Evolutionary conservation across 2,888 invertebrate species (phyloP).

Genomic region (Troglohyphantes excavatus): DNA sequence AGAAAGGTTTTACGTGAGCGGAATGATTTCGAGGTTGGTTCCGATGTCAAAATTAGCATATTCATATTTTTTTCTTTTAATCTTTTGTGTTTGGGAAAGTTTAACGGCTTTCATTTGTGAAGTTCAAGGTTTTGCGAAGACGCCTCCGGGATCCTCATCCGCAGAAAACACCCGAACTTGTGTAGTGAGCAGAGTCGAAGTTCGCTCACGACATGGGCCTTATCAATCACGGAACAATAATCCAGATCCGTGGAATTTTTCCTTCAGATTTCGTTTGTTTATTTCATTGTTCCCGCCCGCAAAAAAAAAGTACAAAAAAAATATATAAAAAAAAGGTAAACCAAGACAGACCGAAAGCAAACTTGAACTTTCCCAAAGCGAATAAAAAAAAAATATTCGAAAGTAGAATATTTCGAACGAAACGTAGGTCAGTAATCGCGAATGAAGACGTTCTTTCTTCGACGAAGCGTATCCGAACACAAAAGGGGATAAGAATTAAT

Average conservation of each 20-base stretch:
- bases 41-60: conserved; percentile 5
- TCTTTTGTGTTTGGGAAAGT: not conserved
- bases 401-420: conserved; percentile 54
- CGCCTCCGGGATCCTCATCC: not conserved
- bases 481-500: conserved; percentile 53
- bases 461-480: conserved; percentile 31
- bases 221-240: conserved; percentile 32
- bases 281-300: conserved; percentile 14
- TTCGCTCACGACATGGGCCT: not conserved
- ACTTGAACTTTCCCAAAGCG: conserved; percentile 56
- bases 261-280: not conserved
- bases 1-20: too few species aligned
- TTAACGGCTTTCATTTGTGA: not conserved
- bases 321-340: conserved; percentile 13
- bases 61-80: not conserved
- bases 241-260: conserved; percentile 30
- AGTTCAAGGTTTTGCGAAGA: not conserved
- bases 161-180: not conserved
- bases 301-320: too few species aligned
- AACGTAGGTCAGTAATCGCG: conserved; percentile 51
- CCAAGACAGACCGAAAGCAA: conserved; percentile 20
- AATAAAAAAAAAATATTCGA: conserved; percentile 33
- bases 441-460: conserved; percentile 31
- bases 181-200: not conserved
- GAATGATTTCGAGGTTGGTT: too few species aligned